A percentile compares a stretch with the other conserved stretches of the same genome.
Evolutionary conservation across 2,888 invertebrate genomes (phyloP).

Genomic region (Tetheella fluctuosa): DNA sequence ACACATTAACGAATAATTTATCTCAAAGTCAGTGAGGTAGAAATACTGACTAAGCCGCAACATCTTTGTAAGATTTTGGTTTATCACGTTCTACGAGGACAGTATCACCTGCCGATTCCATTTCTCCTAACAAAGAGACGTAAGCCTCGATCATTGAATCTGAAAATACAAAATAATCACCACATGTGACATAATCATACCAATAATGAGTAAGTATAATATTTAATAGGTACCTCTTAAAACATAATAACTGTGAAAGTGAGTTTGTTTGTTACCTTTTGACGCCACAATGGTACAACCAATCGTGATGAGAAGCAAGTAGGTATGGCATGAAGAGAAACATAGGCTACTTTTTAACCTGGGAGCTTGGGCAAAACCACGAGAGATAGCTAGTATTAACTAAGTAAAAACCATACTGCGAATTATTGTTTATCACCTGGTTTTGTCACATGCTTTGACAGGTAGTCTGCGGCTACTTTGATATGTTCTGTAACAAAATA

Average conservation of each 20-base stretch:
- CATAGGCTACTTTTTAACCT: too few species aligned
- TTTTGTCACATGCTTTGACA: constrained; percentile 63
- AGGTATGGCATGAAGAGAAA: too few species aligned
- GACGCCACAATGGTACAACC: too few species aligned
- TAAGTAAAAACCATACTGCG: not conserved
- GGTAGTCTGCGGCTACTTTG: constrained; percentile 56
- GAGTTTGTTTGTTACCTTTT: too few species aligned
- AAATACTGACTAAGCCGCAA: constrained; percentile 63
- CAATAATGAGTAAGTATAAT: too few species aligned
- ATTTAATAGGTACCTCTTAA: too few species aligned
- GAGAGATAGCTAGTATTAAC: too few species aligned
- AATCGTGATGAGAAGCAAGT: too few species aligned
- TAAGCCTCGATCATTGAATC: constrained; percentile 68
- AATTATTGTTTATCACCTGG: constrained; percentile 48
- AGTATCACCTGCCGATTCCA: constrained; percentile 62
- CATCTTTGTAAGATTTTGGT: constrained; percentile 62
- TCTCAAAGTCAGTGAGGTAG: too few species aligned
- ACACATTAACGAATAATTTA: too few species aligned
- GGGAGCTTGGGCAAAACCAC: too few species aligned
- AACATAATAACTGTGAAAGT: too few species aligned
- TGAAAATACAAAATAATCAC: constrained; percentile 28
- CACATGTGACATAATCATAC: not conserved
- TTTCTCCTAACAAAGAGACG: constrained; percentile 60
- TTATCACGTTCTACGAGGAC: constrained; percentile 59
- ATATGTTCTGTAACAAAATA: constrained; percentile 59